Conservation (phyloP, 2,113 vertebrate species). For the Halichoeres trimaculatus region DNA sequence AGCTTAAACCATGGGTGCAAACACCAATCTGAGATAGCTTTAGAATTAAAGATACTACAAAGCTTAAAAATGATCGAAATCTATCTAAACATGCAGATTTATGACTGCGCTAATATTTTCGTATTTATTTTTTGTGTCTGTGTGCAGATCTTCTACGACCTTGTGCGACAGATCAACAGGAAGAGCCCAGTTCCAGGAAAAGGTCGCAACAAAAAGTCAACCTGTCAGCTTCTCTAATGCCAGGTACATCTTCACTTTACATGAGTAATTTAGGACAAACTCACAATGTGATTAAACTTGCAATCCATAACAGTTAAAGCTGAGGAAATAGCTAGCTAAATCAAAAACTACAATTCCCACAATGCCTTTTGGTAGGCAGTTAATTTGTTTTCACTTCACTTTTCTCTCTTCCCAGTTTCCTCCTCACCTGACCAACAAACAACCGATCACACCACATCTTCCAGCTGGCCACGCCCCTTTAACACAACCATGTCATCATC, state of each 20-base stretch:
- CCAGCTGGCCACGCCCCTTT: constrained; percentile 71
- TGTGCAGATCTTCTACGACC: constrained; percentile 76
- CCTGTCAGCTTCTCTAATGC: constrained; percentile 78
- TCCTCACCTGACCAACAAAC: constrained; percentile 53
- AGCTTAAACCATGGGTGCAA: too few relatives aligned
- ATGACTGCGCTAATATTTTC: too few relatives aligned
- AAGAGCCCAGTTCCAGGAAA: constrained; percentile 75
- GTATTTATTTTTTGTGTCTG: constrained; percentile 3
- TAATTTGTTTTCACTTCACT: neutral
- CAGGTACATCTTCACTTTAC: constrained; percentile 32
- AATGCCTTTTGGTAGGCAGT: neutral
- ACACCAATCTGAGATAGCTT: too few relatives aligned
- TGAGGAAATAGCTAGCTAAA: neutral
- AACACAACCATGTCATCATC: constrained; percentile 59
- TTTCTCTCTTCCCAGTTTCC: constrained; percentile 49
- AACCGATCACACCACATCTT: constrained; percentile 77
- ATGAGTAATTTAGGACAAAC: too few relatives aligned
- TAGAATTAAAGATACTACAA: too few relatives aligned
- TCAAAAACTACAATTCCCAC: neutral
- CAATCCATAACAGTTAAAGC: too few relatives aligned
- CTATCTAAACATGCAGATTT: too few relatives aligned
- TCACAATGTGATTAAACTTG: too few relatives aligned
- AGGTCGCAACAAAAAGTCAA: constrained; percentile 67
- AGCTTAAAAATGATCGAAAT: too few relatives aligned
- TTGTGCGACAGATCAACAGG: constrained; percentile 79